These are phyloP conservation scores for Drusus annulatus DNA, from an alignment of 1,140 invertebrate genomes.

Conservation along the genomic window DNA sequence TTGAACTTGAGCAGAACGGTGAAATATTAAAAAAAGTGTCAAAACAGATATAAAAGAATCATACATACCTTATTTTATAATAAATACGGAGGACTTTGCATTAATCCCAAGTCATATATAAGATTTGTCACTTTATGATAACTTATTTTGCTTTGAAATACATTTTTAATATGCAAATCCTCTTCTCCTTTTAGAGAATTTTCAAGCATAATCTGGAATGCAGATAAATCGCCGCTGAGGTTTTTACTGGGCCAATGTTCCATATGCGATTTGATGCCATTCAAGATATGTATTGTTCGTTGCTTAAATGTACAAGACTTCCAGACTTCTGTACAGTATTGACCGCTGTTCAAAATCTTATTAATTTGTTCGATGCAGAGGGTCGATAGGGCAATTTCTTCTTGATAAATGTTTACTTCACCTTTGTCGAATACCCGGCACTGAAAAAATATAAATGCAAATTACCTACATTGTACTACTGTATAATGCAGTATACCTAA, in stretches of 20 bases:
- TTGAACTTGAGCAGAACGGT: too few species aligned
- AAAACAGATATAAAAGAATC: too few species aligned
- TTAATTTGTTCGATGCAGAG: constrained; percentile 44
- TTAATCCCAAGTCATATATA: too few species aligned
- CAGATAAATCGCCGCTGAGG: neutral
- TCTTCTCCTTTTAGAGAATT: neutral
- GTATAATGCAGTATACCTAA: too few species aligned
- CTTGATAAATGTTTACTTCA: constrained; percentile 46
- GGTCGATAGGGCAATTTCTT: constrained; percentile 45
- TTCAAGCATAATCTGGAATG: constrained; percentile 2
- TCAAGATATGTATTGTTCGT: neutral
- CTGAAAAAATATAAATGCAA: constrained; percentile 45
- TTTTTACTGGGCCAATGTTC: too few species aligned
- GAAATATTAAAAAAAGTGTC: too few species aligned
- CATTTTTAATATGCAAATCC: too few species aligned
- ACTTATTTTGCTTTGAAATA: too few species aligned
- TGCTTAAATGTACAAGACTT: neutral
- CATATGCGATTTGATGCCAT: neutral
- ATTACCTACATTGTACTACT: too few species aligned
- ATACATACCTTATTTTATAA: too few species aligned
- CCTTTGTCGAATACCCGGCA: constrained; percentile 53
- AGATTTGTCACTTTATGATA: too few species aligned
- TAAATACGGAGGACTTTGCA: too few species aligned
- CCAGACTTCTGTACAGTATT: neutral
- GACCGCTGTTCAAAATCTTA: constrained; percentile 10